Conservation (phyloP, 2,888 invertebrate genomes). For the Drosophila peninsularis region DNA sequence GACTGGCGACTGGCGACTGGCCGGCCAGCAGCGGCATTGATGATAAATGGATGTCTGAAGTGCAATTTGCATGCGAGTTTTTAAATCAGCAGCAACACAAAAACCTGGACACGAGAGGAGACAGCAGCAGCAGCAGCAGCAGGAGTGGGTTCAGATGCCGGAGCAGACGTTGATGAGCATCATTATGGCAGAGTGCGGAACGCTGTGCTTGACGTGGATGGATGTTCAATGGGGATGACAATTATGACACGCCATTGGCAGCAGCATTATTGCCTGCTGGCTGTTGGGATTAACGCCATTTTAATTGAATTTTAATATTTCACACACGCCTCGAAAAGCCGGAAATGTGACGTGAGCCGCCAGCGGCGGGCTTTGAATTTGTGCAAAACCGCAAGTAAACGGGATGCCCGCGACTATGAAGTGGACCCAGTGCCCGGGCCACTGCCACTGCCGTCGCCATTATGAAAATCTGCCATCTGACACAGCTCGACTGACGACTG, state of each 20-base stretch:
- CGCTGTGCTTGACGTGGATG: conserved; percentile 61
- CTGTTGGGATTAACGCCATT: conserved; percentile 80
- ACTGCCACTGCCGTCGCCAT: conserved; percentile 70
- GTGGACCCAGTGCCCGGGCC: conserved; percentile 5
- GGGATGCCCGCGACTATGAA: conserved; percentile 40
- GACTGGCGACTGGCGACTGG: conserved; percentile 38
- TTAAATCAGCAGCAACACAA: conserved; percentile 64
- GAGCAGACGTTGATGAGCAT: conserved; percentile 67
- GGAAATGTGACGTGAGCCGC: conserved; percentile 49
- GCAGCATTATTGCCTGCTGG: conserved; percentile 56
- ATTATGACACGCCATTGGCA: conserved; percentile 72
- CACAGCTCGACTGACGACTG: conserved; percentile 31
- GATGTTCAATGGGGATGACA: conserved; percentile 76
- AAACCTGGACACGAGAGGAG: conserved; percentile 1
- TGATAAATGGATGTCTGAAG: conserved; percentile 72
- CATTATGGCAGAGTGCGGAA: conserved; percentile 61
- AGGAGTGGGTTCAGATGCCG: background rate
- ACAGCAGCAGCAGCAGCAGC: background rate
- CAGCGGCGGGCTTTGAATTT: conserved; percentile 56
- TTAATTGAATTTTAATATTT: conserved; percentile 83
- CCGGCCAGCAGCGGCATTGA: conserved; percentile 48
- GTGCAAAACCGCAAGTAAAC: conserved; percentile 73
- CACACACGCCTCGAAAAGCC: conserved; percentile 71
- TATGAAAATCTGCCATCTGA: conserved; percentile 71
- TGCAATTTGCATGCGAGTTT: conserved; percentile 70